Conservation (phyloP, 2,113 vertebrate species). For the Nansenia antarctica region DNA sequence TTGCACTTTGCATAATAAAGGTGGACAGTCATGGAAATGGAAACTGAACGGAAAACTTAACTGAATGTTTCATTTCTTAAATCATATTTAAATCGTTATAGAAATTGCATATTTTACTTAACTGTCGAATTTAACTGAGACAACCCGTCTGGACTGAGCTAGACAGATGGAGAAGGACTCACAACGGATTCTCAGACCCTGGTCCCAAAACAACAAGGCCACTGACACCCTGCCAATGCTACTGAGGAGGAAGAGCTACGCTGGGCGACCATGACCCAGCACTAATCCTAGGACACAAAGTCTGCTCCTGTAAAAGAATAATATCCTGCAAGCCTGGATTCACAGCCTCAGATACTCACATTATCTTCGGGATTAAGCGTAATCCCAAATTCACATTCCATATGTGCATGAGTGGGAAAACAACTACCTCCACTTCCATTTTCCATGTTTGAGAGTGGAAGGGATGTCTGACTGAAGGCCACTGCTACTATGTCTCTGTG, state of each 20-base stretch:
- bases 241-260: slow-evolving; percentile 37
- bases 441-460: slow-evolving; percentile 28
- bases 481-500: neutral
- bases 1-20: too few relatives aligned
- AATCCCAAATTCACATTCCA: slow-evolving; percentile 80
- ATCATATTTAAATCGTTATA: too few relatives aligned
- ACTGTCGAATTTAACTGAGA: neutral
- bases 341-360: slow-evolving; percentile 56
- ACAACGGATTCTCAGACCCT: slow-evolving; percentile 48
- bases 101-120: too few relatives aligned
- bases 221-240: slow-evolving; percentile 51
- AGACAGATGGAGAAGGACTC: neutral
- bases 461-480: neutral
- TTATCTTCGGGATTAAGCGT: slow-evolving; percentile 68
- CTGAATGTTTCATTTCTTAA: neutral
- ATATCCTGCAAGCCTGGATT: slow-evolving; percentile 73
- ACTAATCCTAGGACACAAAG: slow-evolving; percentile 73
- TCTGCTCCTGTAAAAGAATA: slow-evolving; percentile 70
- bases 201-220: slow-evolving; percentile 41
- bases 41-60: neutral
- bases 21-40: neutral
- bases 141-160: neutral
- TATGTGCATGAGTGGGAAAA: slow-evolving; percentile 65
- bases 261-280: slow-evolving; percentile 41
- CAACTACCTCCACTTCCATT: slow-evolving; percentile 51